Conservation (phyloP, 1,140 invertebrate species). For the Listronotus oregonensis region DNA sequence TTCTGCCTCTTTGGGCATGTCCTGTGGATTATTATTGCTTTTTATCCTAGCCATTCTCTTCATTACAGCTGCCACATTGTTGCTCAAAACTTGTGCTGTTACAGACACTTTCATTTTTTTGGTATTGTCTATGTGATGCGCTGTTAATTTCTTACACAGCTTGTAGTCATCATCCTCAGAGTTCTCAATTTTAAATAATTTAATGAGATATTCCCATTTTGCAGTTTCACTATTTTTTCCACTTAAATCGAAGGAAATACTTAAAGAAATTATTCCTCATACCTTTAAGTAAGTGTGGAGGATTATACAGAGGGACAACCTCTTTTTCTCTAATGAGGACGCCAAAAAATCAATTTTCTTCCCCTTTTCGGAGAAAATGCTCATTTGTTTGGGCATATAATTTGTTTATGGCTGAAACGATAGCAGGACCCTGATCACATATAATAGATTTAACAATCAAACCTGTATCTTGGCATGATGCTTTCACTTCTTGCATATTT, state of each 20-base stretch:
- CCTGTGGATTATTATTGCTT: too few species aligned
- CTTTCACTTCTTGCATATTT: constrained; percentile 24
- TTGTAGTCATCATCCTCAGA: constrained; percentile 14
- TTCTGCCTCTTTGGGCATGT: background rate
- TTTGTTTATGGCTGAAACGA: too few species aligned
- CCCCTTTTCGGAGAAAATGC: too few species aligned
- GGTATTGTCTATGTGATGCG: constrained; percentile 12
- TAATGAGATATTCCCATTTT: constrained; percentile 9
- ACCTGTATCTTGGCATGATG: constrained; percentile 15
- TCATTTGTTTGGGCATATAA: too few species aligned
- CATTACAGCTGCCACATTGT: constrained; percentile 24
- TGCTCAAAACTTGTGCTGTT: constrained; percentile 21
- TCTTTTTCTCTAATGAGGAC: too few species aligned
- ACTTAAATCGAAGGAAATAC: background rate
- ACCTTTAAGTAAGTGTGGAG: constrained; percentile 4
- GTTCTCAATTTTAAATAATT: constrained; percentile 11
- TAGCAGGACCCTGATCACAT: too few species aligned
- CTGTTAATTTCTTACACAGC: constrained; percentile 19
- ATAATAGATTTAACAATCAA: background rate
- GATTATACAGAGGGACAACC: too few species aligned
- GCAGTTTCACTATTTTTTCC: background rate
- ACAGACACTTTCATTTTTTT: constrained; percentile 26
- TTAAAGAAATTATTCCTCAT: constrained; percentile 21
- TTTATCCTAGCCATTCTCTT: background rate
- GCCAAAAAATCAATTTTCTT: too few species aligned